phyloP scores from a whole-genome alignment of 2,888 invertebrate genomes.

The Rhaphigaster nebulosa region DNA sequence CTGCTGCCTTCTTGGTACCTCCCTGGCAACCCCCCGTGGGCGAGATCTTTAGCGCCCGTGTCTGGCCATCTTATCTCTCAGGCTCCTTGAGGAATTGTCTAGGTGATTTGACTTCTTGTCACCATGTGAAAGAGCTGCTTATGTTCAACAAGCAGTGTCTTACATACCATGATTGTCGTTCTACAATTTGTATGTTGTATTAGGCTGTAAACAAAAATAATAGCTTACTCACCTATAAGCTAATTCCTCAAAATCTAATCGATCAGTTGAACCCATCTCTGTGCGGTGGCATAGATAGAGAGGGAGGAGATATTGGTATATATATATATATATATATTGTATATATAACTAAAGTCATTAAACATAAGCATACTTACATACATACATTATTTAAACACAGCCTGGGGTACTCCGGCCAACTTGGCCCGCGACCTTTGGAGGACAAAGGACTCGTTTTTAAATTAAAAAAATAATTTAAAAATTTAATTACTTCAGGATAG shows the following conservation, averaged over 20 bases:
- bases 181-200: background rate
- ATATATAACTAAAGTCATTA: too few species aligned
- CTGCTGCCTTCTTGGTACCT: background rate
- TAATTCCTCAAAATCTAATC: background rate
- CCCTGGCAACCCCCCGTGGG: background rate
- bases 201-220: background rate
- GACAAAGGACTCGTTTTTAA: too few species aligned
- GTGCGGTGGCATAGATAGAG: too few species aligned
- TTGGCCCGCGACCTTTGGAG: too few species aligned
- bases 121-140: background rate
- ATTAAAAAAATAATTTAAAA: too few species aligned
- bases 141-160: background rate
- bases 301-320: too few species aligned
- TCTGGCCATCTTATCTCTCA: background rate
- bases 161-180: background rate
- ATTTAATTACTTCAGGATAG: too few species aligned
- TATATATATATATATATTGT: too few species aligned
- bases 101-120: background rate
- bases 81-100: background rate
- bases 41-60: constrained; percentile 14
- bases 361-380: too few species aligned
- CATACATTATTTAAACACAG: too few species aligned
- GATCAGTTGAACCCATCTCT: too few species aligned
- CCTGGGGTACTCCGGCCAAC: too few species aligned
- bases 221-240: background rate